Percentiles rank a stretch among this genome's conserved stretches.
Conservation (phyloP, 2,797 vertebrate genomes). For the Manis pentadactyla region DNA sequence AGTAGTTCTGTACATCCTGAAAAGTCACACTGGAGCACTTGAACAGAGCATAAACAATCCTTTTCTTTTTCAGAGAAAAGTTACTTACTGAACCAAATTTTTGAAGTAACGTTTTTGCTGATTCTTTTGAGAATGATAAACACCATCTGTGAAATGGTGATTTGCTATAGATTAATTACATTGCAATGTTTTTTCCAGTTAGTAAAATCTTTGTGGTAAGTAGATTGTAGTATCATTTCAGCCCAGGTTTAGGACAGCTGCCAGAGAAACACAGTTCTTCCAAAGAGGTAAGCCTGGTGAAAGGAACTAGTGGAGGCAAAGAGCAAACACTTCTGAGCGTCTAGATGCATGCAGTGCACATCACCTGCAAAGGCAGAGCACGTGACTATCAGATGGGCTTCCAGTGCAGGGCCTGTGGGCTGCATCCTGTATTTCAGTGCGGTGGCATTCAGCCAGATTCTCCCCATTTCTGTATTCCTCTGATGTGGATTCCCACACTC, state of each 20-base stretch:
- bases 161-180: background rate
- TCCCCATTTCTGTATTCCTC: background rate
- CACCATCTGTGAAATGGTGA: background rate
- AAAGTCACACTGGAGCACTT: background rate
- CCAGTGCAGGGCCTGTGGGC: background rate
- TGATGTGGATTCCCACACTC: background rate
- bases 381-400: background rate
- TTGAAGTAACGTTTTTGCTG: background rate
- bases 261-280: too few relatives aligned
- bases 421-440: background rate
- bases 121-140: constrained; percentile 7
- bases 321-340: background rate
- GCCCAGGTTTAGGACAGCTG: too few relatives aligned
- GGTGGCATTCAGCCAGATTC: background rate
- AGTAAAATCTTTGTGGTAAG: background rate
- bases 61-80: background rate
- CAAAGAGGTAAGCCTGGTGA: background rate
- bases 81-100: background rate
- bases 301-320: background rate
- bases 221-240: too few relatives aligned
- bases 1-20: background rate
- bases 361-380: background rate
- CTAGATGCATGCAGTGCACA: background rate
- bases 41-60: background rate
- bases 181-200: background rate